Conservation (phyloP, 2,888 invertebrate species). For the Phyllotreta cruciferae region DNA sequence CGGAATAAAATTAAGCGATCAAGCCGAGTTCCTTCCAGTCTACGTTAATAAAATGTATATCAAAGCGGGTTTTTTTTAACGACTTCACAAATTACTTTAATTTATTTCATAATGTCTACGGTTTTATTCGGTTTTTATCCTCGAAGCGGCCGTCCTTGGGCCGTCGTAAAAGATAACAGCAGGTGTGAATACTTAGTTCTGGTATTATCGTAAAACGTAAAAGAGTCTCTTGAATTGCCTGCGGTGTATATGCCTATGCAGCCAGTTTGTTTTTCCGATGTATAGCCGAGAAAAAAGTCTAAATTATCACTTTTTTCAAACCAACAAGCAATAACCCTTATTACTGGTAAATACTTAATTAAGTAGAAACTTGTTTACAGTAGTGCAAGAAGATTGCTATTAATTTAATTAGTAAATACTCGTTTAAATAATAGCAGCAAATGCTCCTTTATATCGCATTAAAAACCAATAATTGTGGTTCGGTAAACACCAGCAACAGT, state of each 20-base stretch:
- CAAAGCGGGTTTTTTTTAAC: slow-evolving; percentile 8
- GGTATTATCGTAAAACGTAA: not conserved
- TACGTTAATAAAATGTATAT: not conserved
- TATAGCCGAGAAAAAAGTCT: not conserved
- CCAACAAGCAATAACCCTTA: too few relatives aligned
- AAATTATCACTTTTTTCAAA: slow-evolving; percentile 11
- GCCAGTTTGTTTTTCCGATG: slow-evolving; percentile 1
- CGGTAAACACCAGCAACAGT: not conserved
- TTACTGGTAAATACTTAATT: too few relatives aligned
- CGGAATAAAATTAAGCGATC: too few relatives aligned
- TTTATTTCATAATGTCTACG: slow-evolving; percentile 12
- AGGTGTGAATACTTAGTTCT: slow-evolving; percentile 15
- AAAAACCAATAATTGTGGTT: not conserved
- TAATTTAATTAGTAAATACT: too few relatives aligned
- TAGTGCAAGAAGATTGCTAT: too few relatives aligned
- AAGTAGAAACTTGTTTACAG: too few relatives aligned
- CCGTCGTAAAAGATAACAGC: slow-evolving; percentile 18
- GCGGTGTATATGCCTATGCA: too few relatives aligned
- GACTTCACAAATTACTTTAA: slow-evolving; percentile 13
- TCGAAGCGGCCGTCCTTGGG: slow-evolving; percentile 16
- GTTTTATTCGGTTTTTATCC: slow-evolving; percentile 9
- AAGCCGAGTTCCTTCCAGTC: too few relatives aligned
- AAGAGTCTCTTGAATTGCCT: slow-evolving; percentile 17
- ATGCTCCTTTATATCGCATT: too few relatives aligned
- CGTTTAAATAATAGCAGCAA: too few relatives aligned